Evolutionary conservation across 1,140 invertebrate species (phyloP), one percentile per base, ranked within the genome.

Genomic region (Dendroctonus valens): DNA sequence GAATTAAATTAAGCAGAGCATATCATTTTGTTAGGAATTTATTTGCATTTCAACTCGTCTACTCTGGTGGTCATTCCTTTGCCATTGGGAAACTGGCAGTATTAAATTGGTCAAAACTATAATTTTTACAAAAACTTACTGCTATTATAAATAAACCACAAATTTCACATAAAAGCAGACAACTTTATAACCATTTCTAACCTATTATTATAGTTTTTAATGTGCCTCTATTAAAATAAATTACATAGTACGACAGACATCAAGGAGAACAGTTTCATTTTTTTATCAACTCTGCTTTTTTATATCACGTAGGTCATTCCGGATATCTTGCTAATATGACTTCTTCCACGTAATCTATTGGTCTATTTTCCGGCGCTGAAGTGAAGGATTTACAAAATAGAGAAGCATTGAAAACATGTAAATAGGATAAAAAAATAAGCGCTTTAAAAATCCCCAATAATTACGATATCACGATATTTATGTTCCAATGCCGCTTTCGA

Each of bases 1-100:
- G 26, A 26, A 26, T 26, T 26, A 26, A 26, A 26, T 26, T 26
- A 26, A 26, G 38, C 7, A n/a, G 9, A 59, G n/a, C 59, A 50
- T 60, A 50, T 60, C 14, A 60, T 60, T 60, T 60, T 12, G 37
- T 7, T 42, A n/a, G 46, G 15, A 12, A 42, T 59, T 48, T 60
- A 60, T 63, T 53, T 63, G 51, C 60, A 63, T 63, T 52, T 54
- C 42, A 53, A 15, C 60, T 52, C 41, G 12, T 63, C 60, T 42
- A 41, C 60, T 54, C 12, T 26, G 60, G 60, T 63, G 60, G 60
- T 54, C 60, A 63, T 42, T 54, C 12, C 7, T 63, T 63, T 42
- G 49, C 49, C 48, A 63, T 53, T 51, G 46, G 40, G 55, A 51
- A 46, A 12, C 11, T 26, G 11, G 15, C 15, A 8, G 15, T n/a